Conservation (phyloP, 2,888 invertebrate genomes). For the Ischnura elegans region DNA sequence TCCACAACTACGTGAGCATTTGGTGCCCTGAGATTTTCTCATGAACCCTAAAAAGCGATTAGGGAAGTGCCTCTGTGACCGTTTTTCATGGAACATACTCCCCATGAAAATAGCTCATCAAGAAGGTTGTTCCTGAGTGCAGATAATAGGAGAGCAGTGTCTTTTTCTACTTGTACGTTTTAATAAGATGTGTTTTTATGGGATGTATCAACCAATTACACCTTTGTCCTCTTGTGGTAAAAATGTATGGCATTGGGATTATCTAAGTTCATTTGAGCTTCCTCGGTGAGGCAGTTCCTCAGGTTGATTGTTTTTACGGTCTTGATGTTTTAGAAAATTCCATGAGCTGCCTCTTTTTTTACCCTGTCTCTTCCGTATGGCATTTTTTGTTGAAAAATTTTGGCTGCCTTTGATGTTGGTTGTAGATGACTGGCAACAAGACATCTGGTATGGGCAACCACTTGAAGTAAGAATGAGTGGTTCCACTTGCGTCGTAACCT, state of each 20-base stretch:
- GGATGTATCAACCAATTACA: background rate
- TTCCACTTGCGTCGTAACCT: background rate
- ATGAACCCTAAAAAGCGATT: background rate
- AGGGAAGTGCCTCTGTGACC: background rate
- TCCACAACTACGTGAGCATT: background rate
- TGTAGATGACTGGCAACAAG: background rate
- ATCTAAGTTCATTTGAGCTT: background rate
- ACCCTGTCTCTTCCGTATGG: background rate
- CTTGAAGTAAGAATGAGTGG: background rate
- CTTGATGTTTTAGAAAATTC: background rate
- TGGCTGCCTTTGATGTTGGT: background rate
- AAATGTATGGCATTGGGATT: background rate
- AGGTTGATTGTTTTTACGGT: background rate
- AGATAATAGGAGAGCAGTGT: background rate
- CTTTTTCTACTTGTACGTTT: background rate
- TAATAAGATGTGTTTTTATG: background rate
- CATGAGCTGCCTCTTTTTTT: background rate
- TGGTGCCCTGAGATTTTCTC: background rate
- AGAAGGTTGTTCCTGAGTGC: background rate
- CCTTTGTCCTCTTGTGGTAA: background rate
- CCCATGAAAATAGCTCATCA: background rate
- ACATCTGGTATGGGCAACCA: background rate
- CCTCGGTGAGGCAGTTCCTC: background rate
- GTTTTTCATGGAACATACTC: background rate
- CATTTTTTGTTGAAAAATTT: background rate